Base-by-base conservation (phyloP, 2,113 vertebrate species). In the Panurus biarmicus region DNA sequence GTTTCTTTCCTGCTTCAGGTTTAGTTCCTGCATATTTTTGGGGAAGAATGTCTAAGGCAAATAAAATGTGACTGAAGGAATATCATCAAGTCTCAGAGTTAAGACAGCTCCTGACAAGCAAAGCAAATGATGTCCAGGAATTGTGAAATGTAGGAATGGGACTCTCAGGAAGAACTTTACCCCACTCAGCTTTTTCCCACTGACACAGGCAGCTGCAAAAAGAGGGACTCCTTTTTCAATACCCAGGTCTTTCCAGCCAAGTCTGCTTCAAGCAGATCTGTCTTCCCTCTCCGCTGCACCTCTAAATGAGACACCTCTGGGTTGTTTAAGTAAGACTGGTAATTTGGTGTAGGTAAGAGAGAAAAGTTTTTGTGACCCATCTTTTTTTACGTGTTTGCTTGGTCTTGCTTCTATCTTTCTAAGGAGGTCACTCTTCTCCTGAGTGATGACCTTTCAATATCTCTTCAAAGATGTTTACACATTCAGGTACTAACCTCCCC, bases 401-500 rank as follows among this genome's bases (percentile, higher is more conserved):
- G 65, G 73, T 50, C 73, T 89, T 87, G 50, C 85, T 81, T 72
- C 56, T 3, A 22, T 58, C 58, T 84, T 44, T 69, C 23, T 38
- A 48, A 76, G 78, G 78, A 89, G 69, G 50, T 72, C 12, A 4
- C 58, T 92, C 29, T 65, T 92, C 60, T 94, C 87, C 87, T 89
- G 94, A 90, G 61, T 65, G n/a, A 65, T 40, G 65, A 76, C 38
- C 21, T 91, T 95, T 66, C 38, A 45, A 0, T 91, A 51, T 89
- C 72, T 96, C 58, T 78, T 79, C 69, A 35, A 67, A 80, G 76
- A 62, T 93, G 90, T 95, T 97, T 96, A 95, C 93, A 91, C 51
- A 22, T 89, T 95, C 79, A 90, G 62, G 81, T 93, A 71, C 78
- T 94, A 84, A 67, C 40, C 69, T 92, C 51, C 67, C 47, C 61